These are phyloP conservation scores for Spheniscus mendiculus DNA, from an alignment of 2,113 vertebrate species.

Conservation along the genomic window DNA sequence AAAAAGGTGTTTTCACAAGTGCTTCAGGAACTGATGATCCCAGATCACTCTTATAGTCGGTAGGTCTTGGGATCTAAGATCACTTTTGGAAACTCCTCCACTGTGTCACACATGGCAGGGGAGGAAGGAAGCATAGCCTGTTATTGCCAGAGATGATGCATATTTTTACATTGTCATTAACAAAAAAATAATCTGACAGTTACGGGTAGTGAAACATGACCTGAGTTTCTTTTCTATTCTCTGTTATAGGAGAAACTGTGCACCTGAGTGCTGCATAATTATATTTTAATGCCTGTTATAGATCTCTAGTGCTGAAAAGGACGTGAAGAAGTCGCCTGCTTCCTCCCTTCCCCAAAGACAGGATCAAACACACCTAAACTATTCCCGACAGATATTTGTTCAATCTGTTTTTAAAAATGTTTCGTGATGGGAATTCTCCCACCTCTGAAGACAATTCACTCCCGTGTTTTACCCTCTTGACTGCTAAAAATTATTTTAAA, in stretches of 20 bases:
- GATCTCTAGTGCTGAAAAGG: neutral
- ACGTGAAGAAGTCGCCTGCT: neutral
- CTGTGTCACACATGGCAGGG: rapidly evolving
- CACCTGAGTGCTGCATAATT: neutral
- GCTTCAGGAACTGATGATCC: neutral
- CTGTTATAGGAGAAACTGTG: neutral
- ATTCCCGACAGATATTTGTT: neutral
- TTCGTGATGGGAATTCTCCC: neutral
- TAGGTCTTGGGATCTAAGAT: neutral
- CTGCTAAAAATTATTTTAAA: neutral
- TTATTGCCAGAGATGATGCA: neutral
- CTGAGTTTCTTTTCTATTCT: neutral
- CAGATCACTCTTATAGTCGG: neutral
- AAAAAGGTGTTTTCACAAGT: neutral
- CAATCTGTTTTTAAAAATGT: neutral
- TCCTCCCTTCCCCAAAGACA: neutral
- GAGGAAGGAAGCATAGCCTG: neutral
- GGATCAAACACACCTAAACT: neutral
- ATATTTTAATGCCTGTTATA: neutral
- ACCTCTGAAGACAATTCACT: neutral
- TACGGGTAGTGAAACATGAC: neutral
- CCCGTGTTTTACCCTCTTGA: neutral
- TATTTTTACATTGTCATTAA: neutral
- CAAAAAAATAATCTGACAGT: neutral
- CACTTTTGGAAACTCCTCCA: neutral